A percentile compares a stretch with the other conserved stretches of the same genome.
These are phyloP conservation scores for Microtus oregoni DNA, from an alignment of 2,113 vertebrate species.

Conservation along the genomic window DNA sequence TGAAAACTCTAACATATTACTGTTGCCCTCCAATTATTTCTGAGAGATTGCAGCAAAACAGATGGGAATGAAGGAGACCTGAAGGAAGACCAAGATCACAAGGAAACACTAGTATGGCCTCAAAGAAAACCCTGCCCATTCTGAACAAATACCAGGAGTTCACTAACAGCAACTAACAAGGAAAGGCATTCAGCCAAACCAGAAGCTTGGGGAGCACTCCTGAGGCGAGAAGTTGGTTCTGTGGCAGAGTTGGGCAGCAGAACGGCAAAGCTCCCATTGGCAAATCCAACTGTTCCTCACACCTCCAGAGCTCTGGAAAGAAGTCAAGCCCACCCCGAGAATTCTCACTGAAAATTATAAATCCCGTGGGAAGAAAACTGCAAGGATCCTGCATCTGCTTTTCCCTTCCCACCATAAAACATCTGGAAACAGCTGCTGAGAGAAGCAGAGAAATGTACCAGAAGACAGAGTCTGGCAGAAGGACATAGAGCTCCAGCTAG, in stretches of 20 bases:
- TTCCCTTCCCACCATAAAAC: neutral
- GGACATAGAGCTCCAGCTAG: neutral
- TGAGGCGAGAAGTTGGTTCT: neutral
- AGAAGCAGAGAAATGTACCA: neutral
- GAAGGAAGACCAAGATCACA: neutral
- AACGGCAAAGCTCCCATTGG: neutral
- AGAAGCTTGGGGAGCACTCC: neutral
- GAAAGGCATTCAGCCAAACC: neutral
- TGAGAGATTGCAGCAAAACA: neutral
- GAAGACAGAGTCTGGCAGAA: neutral
- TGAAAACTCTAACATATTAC: neutral
- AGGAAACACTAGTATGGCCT: neutral
- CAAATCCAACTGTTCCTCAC: neutral
- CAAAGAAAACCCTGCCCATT: neutral
- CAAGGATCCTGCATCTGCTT: neutral
- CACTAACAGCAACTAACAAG: neutral
- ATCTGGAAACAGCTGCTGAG: neutral
- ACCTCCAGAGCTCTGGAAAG: neutral
- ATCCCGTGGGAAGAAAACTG: constrained; percentile 27
- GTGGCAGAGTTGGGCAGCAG: neutral
- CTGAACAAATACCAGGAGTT: neutral
- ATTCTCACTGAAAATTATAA: constrained; percentile 31
- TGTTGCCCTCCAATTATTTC: neutral
- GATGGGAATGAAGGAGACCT: neutral
- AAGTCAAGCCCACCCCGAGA: constrained; percentile 3